Percentiles rank a stretch among this genome's conserved stretches.
phyloP scores from a whole-genome alignment of 2,797 vertebrate species.

The Microtus obscurus region DNA sequence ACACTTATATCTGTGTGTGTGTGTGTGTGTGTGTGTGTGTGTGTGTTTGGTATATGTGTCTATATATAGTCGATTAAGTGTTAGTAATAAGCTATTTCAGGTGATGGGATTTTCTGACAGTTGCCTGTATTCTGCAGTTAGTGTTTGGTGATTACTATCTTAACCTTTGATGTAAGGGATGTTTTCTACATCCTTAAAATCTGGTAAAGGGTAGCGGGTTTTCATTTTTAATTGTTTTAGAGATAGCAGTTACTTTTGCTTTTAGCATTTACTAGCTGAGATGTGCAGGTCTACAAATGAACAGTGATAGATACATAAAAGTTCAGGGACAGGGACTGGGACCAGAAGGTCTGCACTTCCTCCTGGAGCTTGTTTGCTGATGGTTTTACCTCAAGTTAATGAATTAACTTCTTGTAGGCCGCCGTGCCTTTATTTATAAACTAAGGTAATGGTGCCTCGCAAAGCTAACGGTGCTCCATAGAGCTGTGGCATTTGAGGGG shows the following conservation, averaged over 20 bases:
- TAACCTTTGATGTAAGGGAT: background rate
- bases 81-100: background rate
- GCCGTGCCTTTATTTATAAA: constrained; percentile 17
- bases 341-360: background rate
- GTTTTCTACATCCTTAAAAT: constrained; percentile 3
- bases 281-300: background rate
- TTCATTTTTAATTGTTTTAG: constrained; percentile 45
- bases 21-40: background rate
- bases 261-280: background rate
- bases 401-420: background rate
- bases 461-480: background rate
- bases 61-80: background rate
- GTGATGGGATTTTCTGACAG: background rate
- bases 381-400: background rate
- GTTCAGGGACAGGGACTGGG: background rate
- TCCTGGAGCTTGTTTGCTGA: background rate
- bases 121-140: background rate
- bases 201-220: background rate
- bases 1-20: background rate
- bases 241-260: background rate
- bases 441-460: background rate
- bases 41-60: background rate
- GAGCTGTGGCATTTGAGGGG: background rate
- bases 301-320: background rate
- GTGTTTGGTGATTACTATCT: background rate